A percentile compares a stretch with the other conserved stretches of the same genome.
phyloP scores from a whole-genome alignment of 2,113 vertebrate genomes.

The Ctenomys sociabilis region DNA sequence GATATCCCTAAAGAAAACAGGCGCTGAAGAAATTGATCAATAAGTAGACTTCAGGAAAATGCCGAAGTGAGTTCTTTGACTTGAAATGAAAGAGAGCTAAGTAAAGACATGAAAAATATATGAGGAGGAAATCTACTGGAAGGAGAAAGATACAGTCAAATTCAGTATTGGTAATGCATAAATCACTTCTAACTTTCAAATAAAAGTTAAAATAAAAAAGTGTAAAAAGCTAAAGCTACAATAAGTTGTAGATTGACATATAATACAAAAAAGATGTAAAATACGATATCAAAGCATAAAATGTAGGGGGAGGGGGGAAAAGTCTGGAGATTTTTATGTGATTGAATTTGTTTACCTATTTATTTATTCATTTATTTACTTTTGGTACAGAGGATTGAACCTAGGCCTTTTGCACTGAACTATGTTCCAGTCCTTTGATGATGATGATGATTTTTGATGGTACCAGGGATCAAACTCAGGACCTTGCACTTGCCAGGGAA shows the following conservation, averaged over 20 bases:
- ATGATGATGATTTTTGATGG: too few relatives aligned
- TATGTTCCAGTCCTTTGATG: not conserved
- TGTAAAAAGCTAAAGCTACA: not conserved
- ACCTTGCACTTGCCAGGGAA: not conserved
- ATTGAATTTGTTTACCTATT: not conserved
- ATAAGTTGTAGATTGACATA: not conserved
- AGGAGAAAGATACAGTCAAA: not conserved
- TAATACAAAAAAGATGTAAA: not conserved
- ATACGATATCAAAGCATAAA: not conserved
- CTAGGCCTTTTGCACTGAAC: not conserved
- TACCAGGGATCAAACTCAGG: not conserved
- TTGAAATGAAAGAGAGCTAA: not conserved
- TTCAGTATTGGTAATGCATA: too few relatives aligned
- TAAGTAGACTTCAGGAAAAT: too few relatives aligned
- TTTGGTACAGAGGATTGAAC: not conserved
- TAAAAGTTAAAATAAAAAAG: not conserved
- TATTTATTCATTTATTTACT: too few relatives aligned
- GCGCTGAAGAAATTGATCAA: too few relatives aligned
- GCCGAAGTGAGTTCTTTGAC: not conserved
- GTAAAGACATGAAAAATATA: not conserved
- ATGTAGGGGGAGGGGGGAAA: not conserved
- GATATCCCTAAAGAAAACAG: not conserved
- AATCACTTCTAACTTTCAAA: not conserved
- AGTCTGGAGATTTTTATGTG: not conserved
- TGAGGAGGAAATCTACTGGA: not conserved